Evolutionary conservation across 2,113 vertebrate species (phyloP).

Genomic region (Cynopterus brachyotis): DNA sequence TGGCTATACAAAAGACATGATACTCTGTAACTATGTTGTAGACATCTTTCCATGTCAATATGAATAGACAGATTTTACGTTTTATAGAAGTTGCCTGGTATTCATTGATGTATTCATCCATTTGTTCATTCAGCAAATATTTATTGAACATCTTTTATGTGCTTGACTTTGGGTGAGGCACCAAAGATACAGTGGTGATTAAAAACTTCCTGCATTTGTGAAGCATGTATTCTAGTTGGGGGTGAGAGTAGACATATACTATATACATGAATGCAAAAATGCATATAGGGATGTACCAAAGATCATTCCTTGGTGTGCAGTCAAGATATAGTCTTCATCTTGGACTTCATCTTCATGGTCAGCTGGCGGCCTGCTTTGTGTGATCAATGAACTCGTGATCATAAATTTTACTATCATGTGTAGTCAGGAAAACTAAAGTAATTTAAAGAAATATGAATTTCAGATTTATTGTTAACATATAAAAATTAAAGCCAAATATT

Average conservation of each 20-base stretch:
- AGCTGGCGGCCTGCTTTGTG: background rate
- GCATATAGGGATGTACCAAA: background rate
- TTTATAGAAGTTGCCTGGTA: background rate
- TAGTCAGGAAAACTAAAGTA: background rate
- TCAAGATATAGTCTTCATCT: background rate
- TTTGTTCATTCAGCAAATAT: background rate
- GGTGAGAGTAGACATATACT: background rate
- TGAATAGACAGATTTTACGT: background rate
- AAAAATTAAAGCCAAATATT: background rate
- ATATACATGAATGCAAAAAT: background rate
- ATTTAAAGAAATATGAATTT: constrained; percentile 6
- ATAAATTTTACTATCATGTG: background rate
- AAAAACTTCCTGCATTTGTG: background rate
- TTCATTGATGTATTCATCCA: background rate
- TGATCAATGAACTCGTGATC: background rate
- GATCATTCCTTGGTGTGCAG: background rate
- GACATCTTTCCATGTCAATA: background rate
- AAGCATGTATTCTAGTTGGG: background rate
- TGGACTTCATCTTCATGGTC: background rate
- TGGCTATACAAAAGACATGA: background rate
- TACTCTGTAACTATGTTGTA: background rate
- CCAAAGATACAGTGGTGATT: background rate
- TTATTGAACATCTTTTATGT: background rate
- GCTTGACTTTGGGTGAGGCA: background rate
- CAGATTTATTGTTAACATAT: background rate